Evolutionary conservation across 2,888 invertebrate genomes (phyloP), one percentile per base, ranked within the genome.

Genomic region (Dryobota labecula): DNA sequence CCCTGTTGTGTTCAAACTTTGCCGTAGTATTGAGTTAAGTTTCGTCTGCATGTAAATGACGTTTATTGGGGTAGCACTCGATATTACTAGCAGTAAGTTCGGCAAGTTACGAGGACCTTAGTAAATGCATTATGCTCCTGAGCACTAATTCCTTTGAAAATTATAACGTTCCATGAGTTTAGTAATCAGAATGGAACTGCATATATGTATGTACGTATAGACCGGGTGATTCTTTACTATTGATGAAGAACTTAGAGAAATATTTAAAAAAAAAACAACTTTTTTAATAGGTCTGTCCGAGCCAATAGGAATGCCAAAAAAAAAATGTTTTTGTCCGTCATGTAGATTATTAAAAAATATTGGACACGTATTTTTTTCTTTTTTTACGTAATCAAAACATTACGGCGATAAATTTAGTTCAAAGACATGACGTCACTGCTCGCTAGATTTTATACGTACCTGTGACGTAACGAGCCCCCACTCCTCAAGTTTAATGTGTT

Each of bases 1-100:
- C 79, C 78, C 74, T 71, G 76, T 80, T 80, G 83, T 82, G 75
- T 60, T 74, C 78, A 38, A 86, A 88, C 86, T 85, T 84, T 47
- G 65, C 49, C 43, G 49, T 65, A 69, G 54, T 57, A 75, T 74
- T 76, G 70, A 75, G 63, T 78, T 78, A 78, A 75, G 79, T 84
- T 85, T 73, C 73, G 69, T 58, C 81, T 72, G 71, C 73, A 60
- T 80, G 49, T 62, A 60, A 75, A 49, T 58, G 60, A 63, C 30
- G 38, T 30, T 20, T 82, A 84, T 72, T 74, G 0, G 38, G 41
- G 53, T 57, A 71, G 49, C 75, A 68, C 54, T 80, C 60, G 71
- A 70, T 74, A 74, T 68, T 36, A 38, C 20, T 49, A 43, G 27
- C 15, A 30, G 15, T 64, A 15, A 45, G 20, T 54, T 60, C 24